Conservation (phyloP, 2,888 invertebrate species). For the Steinernema hermaphroditum region DNA sequence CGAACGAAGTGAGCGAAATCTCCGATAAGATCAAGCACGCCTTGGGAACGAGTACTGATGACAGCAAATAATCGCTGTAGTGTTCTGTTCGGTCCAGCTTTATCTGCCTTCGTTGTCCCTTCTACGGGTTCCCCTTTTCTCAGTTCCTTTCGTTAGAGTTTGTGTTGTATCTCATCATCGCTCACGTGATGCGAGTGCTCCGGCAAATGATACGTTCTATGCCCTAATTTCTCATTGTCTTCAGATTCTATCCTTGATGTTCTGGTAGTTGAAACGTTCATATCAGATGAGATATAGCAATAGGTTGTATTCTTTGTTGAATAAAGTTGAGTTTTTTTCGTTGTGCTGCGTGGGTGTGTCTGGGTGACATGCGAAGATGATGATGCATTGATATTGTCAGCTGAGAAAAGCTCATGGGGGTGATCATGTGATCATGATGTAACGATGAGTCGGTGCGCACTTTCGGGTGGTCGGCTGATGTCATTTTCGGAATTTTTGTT, state of each 20-base stretch:
- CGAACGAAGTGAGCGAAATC: constrained; percentile 35
- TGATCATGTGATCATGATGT: no score
- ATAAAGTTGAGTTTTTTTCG: no score
- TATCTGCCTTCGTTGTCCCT: not conserved
- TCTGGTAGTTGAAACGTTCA: not conserved
- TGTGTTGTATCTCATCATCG: not conserved
- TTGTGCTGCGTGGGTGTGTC: no score
- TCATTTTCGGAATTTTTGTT: not conserved
- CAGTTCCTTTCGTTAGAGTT: not conserved
- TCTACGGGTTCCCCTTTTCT: constrained; percentile 4
- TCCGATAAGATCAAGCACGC: constrained; percentile 32
- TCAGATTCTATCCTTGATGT: not conserved
- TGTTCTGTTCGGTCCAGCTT: not conserved
- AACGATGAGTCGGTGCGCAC: no score
- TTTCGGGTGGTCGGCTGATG: not conserved
- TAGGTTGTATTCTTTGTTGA: no score
- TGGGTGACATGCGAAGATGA: no score
- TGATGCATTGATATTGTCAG: no score
- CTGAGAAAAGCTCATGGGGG: no score
- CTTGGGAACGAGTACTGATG: constrained; percentile 7
- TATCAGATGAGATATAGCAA: no score
- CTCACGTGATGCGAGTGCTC: not conserved
- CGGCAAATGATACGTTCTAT: not conserved
- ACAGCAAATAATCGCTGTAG: not conserved
- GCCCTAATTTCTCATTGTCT: not conserved